Conservation (phyloP, 2,797 vertebrate genomes). For the Catharus ustulatus region DNA sequence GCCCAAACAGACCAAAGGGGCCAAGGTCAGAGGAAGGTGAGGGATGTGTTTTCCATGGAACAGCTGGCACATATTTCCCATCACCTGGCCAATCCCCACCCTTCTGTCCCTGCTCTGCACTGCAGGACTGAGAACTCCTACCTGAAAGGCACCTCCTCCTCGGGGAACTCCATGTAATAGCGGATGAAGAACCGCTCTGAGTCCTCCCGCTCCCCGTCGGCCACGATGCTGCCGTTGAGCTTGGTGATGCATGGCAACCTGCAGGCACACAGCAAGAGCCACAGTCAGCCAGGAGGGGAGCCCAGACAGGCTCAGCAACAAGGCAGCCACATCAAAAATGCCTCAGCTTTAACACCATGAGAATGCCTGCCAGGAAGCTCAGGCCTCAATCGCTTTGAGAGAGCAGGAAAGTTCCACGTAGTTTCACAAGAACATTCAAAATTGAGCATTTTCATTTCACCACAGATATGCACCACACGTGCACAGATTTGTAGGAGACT, state of each 20-base stretch:
- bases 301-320: not conserved
- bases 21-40: not conserved
- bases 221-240: conserved; percentile 91
- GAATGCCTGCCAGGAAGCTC: not conserved
- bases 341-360: not conserved
- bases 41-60: not conserved
- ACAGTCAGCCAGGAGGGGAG: not conserved
- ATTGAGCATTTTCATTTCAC: not conserved
- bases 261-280: conserved; percentile 10
- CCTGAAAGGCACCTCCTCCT: conserved; percentile 90
- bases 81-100: not conserved
- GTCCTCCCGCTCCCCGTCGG: conserved; percentile 89
- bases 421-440: not conserved
- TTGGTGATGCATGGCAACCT: conserved; percentile 91
- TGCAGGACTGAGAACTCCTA: conserved; percentile 34
- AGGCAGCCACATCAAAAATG: not conserved
- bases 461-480: fast-evolving
- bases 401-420: not conserved
- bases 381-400: not conserved
- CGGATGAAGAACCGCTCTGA: conserved; percentile 97
- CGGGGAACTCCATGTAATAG: conserved; percentile 86
- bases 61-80: not conserved
- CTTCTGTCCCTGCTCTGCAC: not conserved
- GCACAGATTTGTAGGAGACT: not conserved
- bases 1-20: not conserved